phyloP scores from a whole-genome alignment of 2,113 vertebrate genomes.

The Ivindomyrus marchei region DNA sequence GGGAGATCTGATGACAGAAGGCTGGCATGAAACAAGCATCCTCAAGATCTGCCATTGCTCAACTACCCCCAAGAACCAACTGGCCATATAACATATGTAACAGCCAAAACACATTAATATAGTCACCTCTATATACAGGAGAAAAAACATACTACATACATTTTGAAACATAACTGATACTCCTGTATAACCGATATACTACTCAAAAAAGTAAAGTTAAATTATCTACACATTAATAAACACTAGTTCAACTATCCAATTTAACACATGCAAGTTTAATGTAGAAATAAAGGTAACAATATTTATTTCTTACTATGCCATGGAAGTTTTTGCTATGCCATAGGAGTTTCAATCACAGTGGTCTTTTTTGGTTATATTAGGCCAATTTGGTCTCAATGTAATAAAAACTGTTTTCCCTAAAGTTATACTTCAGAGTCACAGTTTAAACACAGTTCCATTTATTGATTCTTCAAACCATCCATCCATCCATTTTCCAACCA shows the following conservation, averaged over 20 bases:
- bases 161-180: not conserved
- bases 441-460: not conserved
- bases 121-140: not conserved
- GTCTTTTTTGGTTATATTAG: not conserved
- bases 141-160: not conserved
- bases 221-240: not conserved
- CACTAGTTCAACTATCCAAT: not conserved
- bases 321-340: not conserved
- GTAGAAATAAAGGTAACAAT: not conserved
- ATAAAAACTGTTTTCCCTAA: not conserved
- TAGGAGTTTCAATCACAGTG: not conserved
- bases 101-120: not conserved
- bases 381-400: not conserved
- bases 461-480: not conserved
- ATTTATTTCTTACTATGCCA: not conserved
- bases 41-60: not conserved
- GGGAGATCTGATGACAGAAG: constrained; percentile 10
- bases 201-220: not conserved
- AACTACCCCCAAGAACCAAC: not conserved
- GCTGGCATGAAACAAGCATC: not conserved
- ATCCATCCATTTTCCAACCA: not conserved
- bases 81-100: not conserved
- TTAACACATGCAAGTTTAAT: not conserved
- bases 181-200: not conserved
- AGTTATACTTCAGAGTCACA: not conserved